Percentiles rank a stretch among this genome's conserved stretches.
Evolutionary conservation across 1,140 invertebrate genomes (phyloP).

Genomic region (Sarcophaga peregrina): DNA sequence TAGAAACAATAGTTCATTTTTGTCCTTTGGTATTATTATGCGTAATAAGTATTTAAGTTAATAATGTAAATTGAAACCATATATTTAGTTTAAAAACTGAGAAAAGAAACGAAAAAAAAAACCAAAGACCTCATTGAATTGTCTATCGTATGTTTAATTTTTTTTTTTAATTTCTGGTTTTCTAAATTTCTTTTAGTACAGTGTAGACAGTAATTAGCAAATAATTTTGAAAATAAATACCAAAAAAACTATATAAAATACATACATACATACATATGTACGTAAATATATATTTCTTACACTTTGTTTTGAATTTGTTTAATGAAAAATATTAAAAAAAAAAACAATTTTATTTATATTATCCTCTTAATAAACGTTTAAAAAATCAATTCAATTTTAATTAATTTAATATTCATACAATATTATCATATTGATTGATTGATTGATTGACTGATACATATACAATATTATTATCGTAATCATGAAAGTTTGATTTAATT

Average conservation of each 20-base stretch:
- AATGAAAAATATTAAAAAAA: too few relatives aligned
- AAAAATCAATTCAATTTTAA: too few relatives aligned
- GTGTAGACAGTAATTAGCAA: not conserved
- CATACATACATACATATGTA: too few relatives aligned
- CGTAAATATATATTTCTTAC: constrained; percentile 22
- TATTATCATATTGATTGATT: not conserved
- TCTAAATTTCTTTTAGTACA: not conserved
- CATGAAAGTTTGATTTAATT: constrained; percentile 34
- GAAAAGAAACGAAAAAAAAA: not conserved
- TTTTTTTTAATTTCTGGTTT: not conserved
- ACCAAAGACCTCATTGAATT: constrained; percentile 20
- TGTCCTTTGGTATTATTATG: not conserved
- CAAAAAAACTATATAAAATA: not conserved
- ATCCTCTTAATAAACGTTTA: too few relatives aligned
- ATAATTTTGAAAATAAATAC: not conserved
- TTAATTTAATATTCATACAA: not conserved
- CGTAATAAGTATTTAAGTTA: not conserved
- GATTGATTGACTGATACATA: not conserved
- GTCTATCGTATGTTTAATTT: not conserved
- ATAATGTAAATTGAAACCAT: not conserved
- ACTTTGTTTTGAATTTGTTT: not conserved
- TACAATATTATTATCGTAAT: constrained; percentile 13
- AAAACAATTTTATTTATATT: too few relatives aligned
- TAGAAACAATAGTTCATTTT: constrained; percentile 1
- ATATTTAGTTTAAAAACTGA: not conserved